Conservation (phyloP, 2,888 invertebrate genomes). For the Callimorpha dominula region DNA sequence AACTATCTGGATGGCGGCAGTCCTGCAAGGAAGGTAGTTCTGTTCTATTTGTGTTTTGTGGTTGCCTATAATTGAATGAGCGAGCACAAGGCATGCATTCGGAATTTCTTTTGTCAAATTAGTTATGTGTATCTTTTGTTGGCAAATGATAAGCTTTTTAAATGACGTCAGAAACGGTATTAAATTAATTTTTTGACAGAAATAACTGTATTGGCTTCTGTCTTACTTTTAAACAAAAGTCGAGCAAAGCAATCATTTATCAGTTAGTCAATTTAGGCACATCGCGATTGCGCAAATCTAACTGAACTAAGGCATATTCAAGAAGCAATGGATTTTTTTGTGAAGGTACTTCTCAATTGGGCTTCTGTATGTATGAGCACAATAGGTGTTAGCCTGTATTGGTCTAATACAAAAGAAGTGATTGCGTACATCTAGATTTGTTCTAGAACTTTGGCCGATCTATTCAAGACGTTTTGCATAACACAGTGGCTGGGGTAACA, state of each 20-base stretch:
- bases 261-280: not conserved
- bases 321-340: not conserved
- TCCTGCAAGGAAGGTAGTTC: too few species aligned
- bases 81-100: too few species aligned
- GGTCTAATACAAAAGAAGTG: not conserved
- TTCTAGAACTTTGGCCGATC: conserved; percentile 1
- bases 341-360: not conserved
- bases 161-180: not conserved
- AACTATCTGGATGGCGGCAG: too few species aligned
- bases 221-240: not conserved
- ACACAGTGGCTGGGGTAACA: conserved; percentile 49
- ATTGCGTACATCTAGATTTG: conserved; percentile 1
- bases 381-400: not conserved
- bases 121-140: too few species aligned
- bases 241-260: not conserved
- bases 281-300: not conserved
- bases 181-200: not conserved
- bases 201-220: too few species aligned
- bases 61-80: too few species aligned
- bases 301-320: not conserved
- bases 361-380: not conserved
- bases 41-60: too few species aligned
- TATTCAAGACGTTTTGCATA: conserved; percentile 40
- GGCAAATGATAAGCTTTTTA: not conserved
- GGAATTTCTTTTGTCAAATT: too few species aligned